Evolutionary conservation across 2,113 vertebrate species (phyloP).

Genomic region (Fregetta grallaria): DNA sequence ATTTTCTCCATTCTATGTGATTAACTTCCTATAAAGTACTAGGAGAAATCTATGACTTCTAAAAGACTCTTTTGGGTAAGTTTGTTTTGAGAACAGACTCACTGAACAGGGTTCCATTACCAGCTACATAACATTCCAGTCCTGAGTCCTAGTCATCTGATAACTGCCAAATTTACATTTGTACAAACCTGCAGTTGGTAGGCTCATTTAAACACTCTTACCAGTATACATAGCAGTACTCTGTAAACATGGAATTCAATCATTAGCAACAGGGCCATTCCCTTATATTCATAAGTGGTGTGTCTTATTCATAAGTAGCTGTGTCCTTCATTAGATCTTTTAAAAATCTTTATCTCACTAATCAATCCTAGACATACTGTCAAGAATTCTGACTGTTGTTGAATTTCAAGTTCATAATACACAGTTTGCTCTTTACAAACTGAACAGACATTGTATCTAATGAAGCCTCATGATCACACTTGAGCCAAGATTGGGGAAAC

Average conservation of each 20-base stretch:
- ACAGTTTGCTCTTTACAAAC: background rate
- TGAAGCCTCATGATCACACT: background rate
- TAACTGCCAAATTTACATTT: background rate
- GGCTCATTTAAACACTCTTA: background rate
- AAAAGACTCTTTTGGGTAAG: background rate
- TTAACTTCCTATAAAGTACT: background rate
- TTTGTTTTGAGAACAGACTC: background rate
- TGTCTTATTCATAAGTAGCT: background rate
- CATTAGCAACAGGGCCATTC: background rate
- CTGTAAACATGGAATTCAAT: background rate
- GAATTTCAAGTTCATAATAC: background rate
- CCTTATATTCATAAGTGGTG: background rate
- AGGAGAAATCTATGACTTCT: background rate
- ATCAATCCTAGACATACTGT: background rate
- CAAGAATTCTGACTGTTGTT: background rate
- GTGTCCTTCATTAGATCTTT: background rate
- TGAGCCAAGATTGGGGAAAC: background rate
- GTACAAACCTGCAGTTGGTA: background rate
- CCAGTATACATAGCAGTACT: background rate
- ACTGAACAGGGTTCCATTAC: background rate
- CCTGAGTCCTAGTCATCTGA: background rate
- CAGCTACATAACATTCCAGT: background rate
- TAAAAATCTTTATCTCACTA: background rate
- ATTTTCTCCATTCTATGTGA: background rate
- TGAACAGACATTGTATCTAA: background rate